phyloP scores from a whole-genome alignment of 1,140 invertebrate species.

The Nebria ingens region DNA sequence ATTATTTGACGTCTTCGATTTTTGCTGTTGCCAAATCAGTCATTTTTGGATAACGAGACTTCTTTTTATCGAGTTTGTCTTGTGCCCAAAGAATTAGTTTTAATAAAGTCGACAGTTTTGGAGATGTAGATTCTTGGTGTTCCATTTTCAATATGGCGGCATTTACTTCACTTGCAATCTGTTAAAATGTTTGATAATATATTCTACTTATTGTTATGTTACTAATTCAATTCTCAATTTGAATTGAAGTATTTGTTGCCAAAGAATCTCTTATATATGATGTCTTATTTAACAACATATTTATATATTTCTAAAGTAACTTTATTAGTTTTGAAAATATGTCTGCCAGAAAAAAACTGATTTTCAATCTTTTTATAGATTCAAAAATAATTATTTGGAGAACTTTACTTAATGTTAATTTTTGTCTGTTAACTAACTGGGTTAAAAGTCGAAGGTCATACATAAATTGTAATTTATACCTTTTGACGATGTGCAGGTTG shows the following conservation, averaged over 20 bases:
- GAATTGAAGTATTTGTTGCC: constrained; percentile 15
- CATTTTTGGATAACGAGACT: constrained; percentile 89
- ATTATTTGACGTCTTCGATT: constrained; percentile 65
- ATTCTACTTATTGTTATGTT: too few species aligned
- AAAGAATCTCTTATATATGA: constrained; percentile 3
- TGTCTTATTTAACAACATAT: too few species aligned
- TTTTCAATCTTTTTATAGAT: too few species aligned
- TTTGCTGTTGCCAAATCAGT: constrained; percentile 72
- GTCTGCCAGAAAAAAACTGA: background rate
- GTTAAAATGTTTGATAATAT: constrained; percentile 17
- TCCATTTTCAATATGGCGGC: constrained; percentile 89
- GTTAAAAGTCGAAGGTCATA: constrained; percentile 7
- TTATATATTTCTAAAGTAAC: constrained; percentile 9
- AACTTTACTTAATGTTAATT: too few species aligned
- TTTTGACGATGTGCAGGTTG: constrained; percentile 87
- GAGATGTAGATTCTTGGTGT: constrained; percentile 78
- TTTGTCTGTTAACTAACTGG: background rate
- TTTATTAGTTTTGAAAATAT: background rate
- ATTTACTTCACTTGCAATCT: constrained; percentile 96
- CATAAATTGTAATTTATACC: constrained; percentile 43
- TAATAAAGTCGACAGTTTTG: constrained; percentile 80
- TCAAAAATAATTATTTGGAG: too few species aligned
- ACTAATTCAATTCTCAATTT: too few species aligned
- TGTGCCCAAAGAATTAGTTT: constrained; percentile 94
- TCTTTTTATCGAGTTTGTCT: constrained; percentile 87